Conservation (phyloP, 2,797 vertebrate species). For the Sciurus vulgaris region DNA sequence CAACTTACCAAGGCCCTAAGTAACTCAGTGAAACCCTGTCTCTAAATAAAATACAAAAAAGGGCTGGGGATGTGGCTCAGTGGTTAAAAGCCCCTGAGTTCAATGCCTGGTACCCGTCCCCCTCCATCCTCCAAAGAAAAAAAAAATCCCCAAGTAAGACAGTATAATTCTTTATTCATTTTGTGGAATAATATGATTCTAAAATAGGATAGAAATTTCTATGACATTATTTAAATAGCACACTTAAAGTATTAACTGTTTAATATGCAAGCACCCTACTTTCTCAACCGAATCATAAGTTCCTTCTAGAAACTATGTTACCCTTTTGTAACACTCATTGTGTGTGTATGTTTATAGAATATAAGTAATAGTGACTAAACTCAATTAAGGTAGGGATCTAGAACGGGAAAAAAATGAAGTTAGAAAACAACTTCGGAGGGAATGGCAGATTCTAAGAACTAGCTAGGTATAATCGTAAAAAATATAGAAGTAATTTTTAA, state of each 20-base stretch:
- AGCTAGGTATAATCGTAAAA: not conserved
- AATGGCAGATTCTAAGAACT: not conserved
- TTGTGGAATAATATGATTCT: not conserved
- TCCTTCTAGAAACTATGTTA: conserved; percentile 3
- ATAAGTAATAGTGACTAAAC: not conserved
- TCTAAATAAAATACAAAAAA: no score
- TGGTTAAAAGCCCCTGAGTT: no score
- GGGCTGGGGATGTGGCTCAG: no score
- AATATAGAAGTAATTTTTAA: not conserved
- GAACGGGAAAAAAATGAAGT: not conserved
- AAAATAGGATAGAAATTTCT: conserved; percentile 28
- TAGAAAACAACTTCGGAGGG: not conserved
- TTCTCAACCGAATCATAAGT: conserved; percentile 18
- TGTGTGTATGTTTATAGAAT: not conserved
- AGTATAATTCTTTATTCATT: not conserved
- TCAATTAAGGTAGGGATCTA: not conserved
- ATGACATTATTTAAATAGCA: not conserved
- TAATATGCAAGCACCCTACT: not conserved
- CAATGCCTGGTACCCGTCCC: no score
- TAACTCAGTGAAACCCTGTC: no score
- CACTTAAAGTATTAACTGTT: conserved; percentile 27
- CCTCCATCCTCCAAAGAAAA: not conserved
- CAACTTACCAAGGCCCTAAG: no score
- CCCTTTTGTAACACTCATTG: not conserved
- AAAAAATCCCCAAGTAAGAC: not conserved